These are phyloP conservation scores for Phoenoteleia sp. DNA, from an alignment of 2,888 invertebrate genomes.

Conservation along the genomic window DNA sequence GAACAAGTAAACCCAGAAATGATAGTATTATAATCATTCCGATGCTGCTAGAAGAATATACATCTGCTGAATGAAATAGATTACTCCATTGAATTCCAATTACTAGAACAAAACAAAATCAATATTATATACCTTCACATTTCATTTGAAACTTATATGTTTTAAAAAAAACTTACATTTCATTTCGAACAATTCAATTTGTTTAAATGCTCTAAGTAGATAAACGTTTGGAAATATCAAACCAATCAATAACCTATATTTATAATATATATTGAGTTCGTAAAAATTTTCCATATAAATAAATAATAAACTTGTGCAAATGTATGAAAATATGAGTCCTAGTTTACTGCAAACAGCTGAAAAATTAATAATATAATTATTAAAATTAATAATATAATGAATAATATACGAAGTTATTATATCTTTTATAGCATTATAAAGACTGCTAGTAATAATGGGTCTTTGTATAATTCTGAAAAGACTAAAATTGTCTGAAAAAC, in stretches of 20 bases:
- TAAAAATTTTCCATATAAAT: neutral
- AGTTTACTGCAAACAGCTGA: neutral
- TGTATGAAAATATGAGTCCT: neutral
- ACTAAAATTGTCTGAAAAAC: too few relatives aligned
- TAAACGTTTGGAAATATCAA: neutral
- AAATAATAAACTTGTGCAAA: neutral
- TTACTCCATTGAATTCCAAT: too few relatives aligned
- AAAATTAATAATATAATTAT: neutral
- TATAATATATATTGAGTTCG: neutral
- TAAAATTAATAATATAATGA: neutral
- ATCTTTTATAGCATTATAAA: too few relatives aligned
- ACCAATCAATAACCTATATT: neutral
- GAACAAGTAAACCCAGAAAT: too few relatives aligned
- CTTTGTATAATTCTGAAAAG: too few relatives aligned
- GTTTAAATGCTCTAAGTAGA: neutral
- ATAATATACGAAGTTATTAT: too few relatives aligned
- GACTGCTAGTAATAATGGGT: too few relatives aligned
- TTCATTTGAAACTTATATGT: too few relatives aligned
- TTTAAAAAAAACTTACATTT: neutral
- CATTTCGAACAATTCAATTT: neutral
- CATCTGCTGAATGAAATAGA: too few relatives aligned
- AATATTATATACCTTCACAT: too few relatives aligned
- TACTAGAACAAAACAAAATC: neutral
- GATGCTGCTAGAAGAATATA: too few relatives aligned
- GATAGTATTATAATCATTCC: too few relatives aligned